Evolutionary conservation across 2,797 vertebrate species (phyloP).

Genomic region (Rhadinocentrus ornatus): DNA sequence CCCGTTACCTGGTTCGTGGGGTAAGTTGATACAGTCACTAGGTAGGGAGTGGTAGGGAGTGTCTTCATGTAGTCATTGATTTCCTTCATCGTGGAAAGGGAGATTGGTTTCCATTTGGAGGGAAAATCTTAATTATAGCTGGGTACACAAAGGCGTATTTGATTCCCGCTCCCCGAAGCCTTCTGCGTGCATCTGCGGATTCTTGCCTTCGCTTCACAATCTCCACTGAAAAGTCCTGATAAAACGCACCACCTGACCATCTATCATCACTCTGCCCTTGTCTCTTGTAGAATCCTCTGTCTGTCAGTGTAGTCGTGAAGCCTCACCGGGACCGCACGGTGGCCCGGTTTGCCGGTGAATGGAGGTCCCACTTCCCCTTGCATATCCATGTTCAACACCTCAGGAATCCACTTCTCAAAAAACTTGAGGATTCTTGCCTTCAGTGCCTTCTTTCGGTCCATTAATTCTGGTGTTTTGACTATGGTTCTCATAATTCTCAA

Average conservation of each 20-base stretch:
- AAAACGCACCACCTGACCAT: background rate
- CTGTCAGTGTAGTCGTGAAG: background rate
- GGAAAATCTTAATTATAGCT: background rate
- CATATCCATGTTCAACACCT: background rate
- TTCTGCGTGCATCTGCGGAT: background rate
- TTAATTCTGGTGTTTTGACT: conserved; percentile 21
- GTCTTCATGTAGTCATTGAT: background rate
- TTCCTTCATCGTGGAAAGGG: background rate
- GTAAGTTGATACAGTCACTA: no score
- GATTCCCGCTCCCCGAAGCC: background rate
- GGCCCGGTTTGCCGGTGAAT: no score
- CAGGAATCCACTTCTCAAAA: conserved; percentile 4
- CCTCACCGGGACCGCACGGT: background rate
- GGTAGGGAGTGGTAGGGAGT: no score
- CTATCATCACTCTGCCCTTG: background rate
- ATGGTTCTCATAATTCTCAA: background rate
- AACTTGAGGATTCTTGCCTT: background rate
- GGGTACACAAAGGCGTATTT: conserved; percentile 1
- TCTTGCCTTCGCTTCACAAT: background rate
- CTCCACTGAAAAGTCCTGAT: background rate
- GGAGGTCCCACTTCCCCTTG: no score
- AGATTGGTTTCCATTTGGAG: background rate
- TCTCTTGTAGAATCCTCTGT: background rate
- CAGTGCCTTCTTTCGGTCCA: background rate
- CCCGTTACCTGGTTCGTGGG: no score